Evolutionary conservation across 92 coral and sea anemone species (phyloP).

Genomic region (Epizoanthus illoricatus): DNA sequence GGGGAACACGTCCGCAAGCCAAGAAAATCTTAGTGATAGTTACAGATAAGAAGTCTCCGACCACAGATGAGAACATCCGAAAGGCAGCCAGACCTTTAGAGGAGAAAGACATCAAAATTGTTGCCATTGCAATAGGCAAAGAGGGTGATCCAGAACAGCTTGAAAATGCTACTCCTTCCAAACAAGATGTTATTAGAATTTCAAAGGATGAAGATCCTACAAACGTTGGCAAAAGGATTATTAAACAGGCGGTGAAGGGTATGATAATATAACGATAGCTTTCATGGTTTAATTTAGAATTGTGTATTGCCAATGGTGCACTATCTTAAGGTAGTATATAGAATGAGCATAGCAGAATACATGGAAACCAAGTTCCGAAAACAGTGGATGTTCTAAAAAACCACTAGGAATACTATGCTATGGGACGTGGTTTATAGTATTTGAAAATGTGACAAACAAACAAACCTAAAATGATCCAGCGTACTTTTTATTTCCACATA

Average conservation of each 20-base stretch:
- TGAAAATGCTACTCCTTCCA: constrained; percentile 48
- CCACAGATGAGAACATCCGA: constrained; percentile 53
- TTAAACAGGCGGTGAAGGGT: constrained; percentile 43
- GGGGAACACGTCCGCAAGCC: constrained; percentile 69
- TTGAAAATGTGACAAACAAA: too few species aligned
- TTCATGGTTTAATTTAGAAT: not conserved
- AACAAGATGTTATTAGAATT: constrained; percentile 56
- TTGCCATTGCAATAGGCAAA: constrained; percentile 62
- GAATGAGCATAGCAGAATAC: too few species aligned
- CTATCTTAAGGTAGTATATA: too few species aligned
- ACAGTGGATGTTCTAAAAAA: too few species aligned
- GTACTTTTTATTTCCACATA: too few species aligned
- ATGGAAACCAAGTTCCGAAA: too few species aligned
- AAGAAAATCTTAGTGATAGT: constrained; percentile 79
- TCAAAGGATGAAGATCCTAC: constrained; percentile 46
- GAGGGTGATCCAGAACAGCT: constrained; percentile 61
- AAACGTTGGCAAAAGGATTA: constrained; percentile 39
- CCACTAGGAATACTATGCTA: too few species aligned
- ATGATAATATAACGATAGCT: not conserved
- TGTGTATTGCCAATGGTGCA: too few species aligned
- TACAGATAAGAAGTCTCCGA: constrained; percentile 70
- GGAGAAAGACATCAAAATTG: constrained; percentile 51
- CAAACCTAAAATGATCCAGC: too few species aligned
- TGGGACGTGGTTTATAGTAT: too few species aligned
- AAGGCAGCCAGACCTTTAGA: constrained; percentile 53